Evolutionary conservation across 1,140 invertebrate genomes (phyloP).

Genomic region (Cherax quadricarinatus): DNA sequence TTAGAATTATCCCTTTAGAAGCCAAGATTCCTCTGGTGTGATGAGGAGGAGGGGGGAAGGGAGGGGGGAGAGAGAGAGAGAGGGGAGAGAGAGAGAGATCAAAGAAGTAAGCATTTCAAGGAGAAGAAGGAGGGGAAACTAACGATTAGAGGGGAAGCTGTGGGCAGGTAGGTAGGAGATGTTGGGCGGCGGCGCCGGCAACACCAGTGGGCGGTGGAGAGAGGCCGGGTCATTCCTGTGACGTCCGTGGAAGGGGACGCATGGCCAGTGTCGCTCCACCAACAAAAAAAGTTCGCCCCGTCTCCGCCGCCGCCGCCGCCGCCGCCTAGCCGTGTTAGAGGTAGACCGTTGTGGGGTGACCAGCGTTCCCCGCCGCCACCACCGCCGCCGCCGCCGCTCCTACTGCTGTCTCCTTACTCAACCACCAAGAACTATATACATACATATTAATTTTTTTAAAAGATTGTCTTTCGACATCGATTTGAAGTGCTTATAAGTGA

Average conservation of each 20-base stretch:
- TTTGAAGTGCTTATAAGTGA: too few species aligned
- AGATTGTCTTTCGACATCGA: neutral
- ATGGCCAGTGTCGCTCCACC: neutral
- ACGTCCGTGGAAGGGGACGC: neutral
- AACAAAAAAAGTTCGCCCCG: neutral
- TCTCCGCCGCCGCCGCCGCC: neutral
- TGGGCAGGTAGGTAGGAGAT: neutral
- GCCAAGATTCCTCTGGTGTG: too few species aligned
- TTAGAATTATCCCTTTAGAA: neutral
- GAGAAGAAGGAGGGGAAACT: neutral
- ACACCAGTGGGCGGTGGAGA: constrained; percentile 7
- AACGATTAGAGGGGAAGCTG: constrained; percentile 1
- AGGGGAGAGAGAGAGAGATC: neutral
- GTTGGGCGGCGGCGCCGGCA: neutral
- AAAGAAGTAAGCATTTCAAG: neutral
- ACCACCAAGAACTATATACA: too few species aligned
- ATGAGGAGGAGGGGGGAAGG: too few species aligned
- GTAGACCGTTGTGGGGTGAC: neutral
- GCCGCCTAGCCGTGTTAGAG: neutral
- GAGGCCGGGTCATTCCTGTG: constrained; percentile 14
- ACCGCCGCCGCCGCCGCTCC: too few species aligned
- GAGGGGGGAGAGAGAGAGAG: too few species aligned
- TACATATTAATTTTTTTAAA: neutral
- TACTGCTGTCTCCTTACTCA: neutral
- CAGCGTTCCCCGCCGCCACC: too few species aligned